Evolutionary conservation across 1,140 invertebrate genomes (phyloP), one percentile per base, ranked within the genome.

Genomic region (Diplogasteroides magnus): DNA sequence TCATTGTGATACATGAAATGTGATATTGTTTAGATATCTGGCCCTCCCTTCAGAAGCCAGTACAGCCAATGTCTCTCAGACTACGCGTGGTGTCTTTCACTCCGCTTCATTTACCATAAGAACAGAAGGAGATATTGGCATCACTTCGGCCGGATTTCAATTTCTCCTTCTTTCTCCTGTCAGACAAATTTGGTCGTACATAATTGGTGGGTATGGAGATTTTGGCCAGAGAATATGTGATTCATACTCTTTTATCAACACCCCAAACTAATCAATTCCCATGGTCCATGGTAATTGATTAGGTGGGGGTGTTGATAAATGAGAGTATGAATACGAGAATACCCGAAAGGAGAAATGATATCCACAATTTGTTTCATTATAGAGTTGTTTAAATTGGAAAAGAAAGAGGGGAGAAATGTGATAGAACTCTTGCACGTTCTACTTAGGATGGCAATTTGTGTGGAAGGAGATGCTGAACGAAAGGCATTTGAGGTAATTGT

Each of bases 371-470:
- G 74, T 59, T 37, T 55, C 23, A 48, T 72, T 15, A 60, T 56
- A 63, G 70, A 72, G 25, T 72, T 67, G 48, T 25, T 72, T 58
- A 72, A 72, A 31, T 31, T 72, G 60, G 70, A 67, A 26, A 58
- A 29, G n/a, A 31, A 19, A 15, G 19, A 68, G 25, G 70, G 66
- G 31, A 37, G 48, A 11, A 56, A 67, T 48, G 59, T 72, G 85
- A 81, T 87, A 89, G 74, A 86, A 91, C 48, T 74, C 14, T 76
- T 91, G 90, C 15, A 86, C 94, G 62, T 89, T 91, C 82, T 86
- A 95, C 3, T 91, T 91, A 0, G 92, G 94, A 82, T 97, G 92
- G 84, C 86, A 97, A 14, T 90, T 91, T 19, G 96, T 97, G 84
- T 83, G 92, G 96, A 87, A 87, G 97, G 60, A 96, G 92, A 84